A percentile compares a stretch with the other conserved stretches of the same genome.
phyloP scores from a whole-genome alignment of 2,888 invertebrate genomes.

The Iselma pallidipennis region DNA sequence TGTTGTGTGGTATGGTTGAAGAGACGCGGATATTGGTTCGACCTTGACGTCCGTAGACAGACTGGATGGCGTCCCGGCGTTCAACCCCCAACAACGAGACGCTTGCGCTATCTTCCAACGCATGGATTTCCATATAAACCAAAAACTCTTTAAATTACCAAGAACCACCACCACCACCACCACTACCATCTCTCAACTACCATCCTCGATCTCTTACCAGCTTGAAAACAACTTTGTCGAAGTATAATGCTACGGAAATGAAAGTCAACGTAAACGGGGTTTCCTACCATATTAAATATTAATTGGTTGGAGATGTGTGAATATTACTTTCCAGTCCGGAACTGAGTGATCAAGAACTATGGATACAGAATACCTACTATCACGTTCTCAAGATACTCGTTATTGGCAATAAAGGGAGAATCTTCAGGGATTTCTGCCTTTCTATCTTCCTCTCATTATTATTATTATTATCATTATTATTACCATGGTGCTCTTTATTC shows the following conservation, averaged over 20 bases:
- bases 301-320: neutral
- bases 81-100: constrained; percentile 43
- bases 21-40: constrained; percentile 31
- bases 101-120: constrained; percentile 46
- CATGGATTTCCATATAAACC: constrained; percentile 24
- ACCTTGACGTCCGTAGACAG: constrained; percentile 54
- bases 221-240: constrained; percentile 3
- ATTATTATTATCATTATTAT: neutral
- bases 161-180: neutral
- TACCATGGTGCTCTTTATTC: neutral
- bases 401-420: neutral
- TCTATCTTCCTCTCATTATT: neutral
- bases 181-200: too few species aligned
- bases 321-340: neutral
- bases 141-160: constrained; percentile 18
- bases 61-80: constrained; percentile 54
- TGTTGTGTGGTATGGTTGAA: constrained; percentile 5
- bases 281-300: neutral
- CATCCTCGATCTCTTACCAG: too few species aligned
- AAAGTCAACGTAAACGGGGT: constrained; percentile 11
- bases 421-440: neutral
- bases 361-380: neutral
- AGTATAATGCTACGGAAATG: constrained; percentile 21
- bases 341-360: neutral
- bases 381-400: too few species aligned